Evolutionary conservation across 2,888 invertebrate species (phyloP).

Genomic region (Alcis repandata): DNA sequence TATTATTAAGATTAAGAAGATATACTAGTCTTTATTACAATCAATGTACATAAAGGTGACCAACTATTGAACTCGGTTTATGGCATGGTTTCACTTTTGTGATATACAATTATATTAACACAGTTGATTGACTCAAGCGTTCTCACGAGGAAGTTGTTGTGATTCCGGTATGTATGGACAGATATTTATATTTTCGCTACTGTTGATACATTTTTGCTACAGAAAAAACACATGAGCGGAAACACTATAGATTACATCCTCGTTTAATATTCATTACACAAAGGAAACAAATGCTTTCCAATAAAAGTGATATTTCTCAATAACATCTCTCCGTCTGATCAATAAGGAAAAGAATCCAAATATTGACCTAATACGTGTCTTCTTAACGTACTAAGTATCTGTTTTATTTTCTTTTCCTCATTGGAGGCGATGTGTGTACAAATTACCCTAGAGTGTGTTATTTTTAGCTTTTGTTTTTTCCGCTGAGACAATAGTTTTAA

Average conservation of each 20-base stretch:
- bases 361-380: constrained; percentile 30
- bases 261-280: constrained; percentile 23
- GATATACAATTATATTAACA: too few relatives aligned
- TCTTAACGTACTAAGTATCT: constrained; percentile 25
- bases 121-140: too few relatives aligned
- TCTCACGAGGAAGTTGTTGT: too few relatives aligned
- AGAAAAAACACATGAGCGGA: not conserved
- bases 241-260: constrained; percentile 5
- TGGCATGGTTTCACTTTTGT: too few relatives aligned
- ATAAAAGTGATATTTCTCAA: constrained; percentile 19
- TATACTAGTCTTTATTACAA: too few relatives aligned
- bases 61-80: too few relatives aligned
- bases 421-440: constrained; percentile 11
- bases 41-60: too few relatives aligned
- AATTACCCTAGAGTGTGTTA: constrained; percentile 2
- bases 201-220: not conserved
- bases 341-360: constrained; percentile 24
- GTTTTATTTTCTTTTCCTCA: constrained; percentile 32
- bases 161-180: too few relatives aligned
- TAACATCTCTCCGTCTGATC: constrained; percentile 20
- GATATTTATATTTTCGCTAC: not conserved
- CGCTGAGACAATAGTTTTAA: too few relatives aligned
- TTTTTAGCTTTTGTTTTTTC: not conserved
- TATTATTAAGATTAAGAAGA: too few relatives aligned
- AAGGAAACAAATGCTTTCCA: constrained; percentile 19